phyloP scores from a whole-genome alignment of 2,113 vertebrate genomes.

The Tachysurus fulvidraco region DNA sequence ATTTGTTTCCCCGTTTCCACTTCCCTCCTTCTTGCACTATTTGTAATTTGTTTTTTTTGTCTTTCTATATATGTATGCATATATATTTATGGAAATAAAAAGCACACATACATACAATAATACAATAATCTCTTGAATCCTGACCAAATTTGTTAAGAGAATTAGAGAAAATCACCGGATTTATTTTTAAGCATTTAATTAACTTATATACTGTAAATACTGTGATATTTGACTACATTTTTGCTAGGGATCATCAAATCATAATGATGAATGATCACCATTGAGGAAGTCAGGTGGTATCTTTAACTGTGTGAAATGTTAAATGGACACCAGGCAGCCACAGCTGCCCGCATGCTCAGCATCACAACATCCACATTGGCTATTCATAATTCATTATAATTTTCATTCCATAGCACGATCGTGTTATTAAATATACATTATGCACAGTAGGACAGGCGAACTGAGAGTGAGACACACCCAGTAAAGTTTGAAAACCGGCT shows the following conservation, averaged over 20 bases:
- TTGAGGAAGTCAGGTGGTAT: neutral
- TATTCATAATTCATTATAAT: constrained; percentile 57
- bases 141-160: neutral
- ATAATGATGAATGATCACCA: neutral
- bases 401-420: constrained; percentile 58
- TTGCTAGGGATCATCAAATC: neutral
- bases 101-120: no score
- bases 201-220: no score
- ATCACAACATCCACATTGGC: constrained; percentile 47
- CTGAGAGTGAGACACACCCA: neutral
- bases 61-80: no score
- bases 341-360: constrained; percentile 35
- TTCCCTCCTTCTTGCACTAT: no score
- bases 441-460: constrained; percentile 24
- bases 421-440: constrained; percentile 55
- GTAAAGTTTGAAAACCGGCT: neutral
- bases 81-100: no score
- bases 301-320: neutral
- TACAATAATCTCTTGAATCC: no score
- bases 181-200: no score
- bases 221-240: neutral
- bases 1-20: no score
- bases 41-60: no score
- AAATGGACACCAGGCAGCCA: constrained; percentile 34
- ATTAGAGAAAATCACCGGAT: no score